phyloP scores from a whole-genome alignment of 2,888 invertebrate species.

The Anorthoa munda region DNA sequence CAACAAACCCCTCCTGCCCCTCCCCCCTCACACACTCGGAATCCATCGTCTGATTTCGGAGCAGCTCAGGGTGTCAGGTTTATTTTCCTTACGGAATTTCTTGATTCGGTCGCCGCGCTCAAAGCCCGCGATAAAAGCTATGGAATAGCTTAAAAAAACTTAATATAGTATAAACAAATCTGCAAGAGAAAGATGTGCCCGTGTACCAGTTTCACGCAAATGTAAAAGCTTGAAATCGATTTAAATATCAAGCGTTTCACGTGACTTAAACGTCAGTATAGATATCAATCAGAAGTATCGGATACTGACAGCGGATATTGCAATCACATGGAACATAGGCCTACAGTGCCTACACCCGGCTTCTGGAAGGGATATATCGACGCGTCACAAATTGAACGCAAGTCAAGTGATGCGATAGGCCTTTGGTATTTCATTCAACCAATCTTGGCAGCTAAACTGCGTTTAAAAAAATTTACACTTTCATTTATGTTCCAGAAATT shows the following conservation, averaged over 20 bases:
- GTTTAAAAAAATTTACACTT: neutral
- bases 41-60: too few relatives aligned
- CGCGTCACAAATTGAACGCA: neutral
- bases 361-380: neutral
- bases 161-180: neutral
- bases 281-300: constrained; percentile 50
- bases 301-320: constrained; percentile 3
- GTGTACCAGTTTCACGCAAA: constrained; percentile 32
- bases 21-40: too few relatives aligned
- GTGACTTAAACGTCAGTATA: constrained; percentile 40
- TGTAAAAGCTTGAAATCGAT: constrained; percentile 65
- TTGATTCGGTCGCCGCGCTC: too few relatives aligned
- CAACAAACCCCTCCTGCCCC: too few relatives aligned
- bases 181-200: constrained; percentile 38
- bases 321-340: constrained; percentile 18
- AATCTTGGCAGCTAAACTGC: neutral
- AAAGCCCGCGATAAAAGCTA: too few relatives aligned
- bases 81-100: too few relatives aligned
- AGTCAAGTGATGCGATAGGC: neutral
- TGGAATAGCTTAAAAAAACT: too few relatives aligned
- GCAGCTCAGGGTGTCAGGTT: too few relatives aligned
- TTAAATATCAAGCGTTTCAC: constrained; percentile 41
- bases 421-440: neutral
- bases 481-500: neutral
- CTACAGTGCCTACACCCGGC: too few relatives aligned